Percentiles rank a stretch among this genome's conserved stretches.
Evolutionary conservation across 23 tunicate genomes (phyloP).

Genomic region (Diplosoma virens): DNA sequence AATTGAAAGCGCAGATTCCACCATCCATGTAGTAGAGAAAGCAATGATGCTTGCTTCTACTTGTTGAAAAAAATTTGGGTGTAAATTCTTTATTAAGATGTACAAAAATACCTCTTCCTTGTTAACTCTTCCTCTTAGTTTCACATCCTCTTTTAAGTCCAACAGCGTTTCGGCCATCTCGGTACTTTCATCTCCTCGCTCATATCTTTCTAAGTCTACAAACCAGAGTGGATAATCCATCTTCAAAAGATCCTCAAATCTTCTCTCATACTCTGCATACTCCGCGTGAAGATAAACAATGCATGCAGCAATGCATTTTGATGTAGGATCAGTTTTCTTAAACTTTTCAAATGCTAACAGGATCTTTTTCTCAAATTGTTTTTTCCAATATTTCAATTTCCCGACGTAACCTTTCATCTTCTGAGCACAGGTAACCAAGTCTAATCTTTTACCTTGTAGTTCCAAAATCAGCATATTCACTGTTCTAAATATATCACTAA

Average conservation of each 20-base stretch:
- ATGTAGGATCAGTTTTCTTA: not conserved
- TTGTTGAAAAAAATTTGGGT: not conserved
- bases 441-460: not conserved
- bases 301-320: not conserved
- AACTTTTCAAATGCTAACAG: not conserved
- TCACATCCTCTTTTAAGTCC: not conserved
- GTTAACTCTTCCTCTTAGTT: not conserved
- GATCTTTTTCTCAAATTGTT: not conserved
- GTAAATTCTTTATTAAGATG: not conserved
- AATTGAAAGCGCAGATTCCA: no score
- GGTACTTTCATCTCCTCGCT: not conserved
- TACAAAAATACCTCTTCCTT: not conserved
- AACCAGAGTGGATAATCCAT: not conserved
- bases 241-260: not conserved
- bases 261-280: not conserved
- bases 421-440: not conserved
- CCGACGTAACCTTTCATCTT: not conserved
- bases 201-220: not conserved
- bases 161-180: not conserved
- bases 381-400: not conserved
- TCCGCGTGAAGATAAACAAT: not conserved
- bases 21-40: not conserved
- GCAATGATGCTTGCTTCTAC: not conserved
- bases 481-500: not conserved
- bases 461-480: not conserved